A percentile compares a stretch with the other conserved stretches of the same genome.
Conservation (phyloP, 2,888 invertebrate genomes). For the Keiferia lycopersicella region DNA sequence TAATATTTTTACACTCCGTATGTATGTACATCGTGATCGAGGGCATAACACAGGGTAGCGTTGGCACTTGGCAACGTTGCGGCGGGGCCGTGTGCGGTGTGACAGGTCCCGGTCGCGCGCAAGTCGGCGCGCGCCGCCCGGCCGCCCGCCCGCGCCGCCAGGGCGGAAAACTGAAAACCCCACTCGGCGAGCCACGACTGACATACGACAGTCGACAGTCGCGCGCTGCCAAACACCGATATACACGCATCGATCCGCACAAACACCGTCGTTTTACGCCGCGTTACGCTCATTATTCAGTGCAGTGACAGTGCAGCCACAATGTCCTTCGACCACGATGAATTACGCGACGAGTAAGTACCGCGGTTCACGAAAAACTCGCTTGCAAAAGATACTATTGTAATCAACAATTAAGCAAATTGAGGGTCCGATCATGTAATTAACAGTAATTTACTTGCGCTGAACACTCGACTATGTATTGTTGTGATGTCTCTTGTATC, state of each 20-base stretch:
- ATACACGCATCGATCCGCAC: conserved; percentile 60
- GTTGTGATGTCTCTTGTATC: not conserved
- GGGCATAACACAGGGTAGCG: not conserved
- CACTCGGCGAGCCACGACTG: conserved; percentile 34
- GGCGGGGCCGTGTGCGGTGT: not conserved
- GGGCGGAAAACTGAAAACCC: conserved; percentile 60
- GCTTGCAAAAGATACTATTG: not conserved
- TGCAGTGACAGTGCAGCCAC: conserved; percentile 51
- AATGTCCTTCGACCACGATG: conserved; percentile 84
- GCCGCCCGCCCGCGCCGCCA: conserved; percentile 51
- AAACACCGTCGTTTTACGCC: conserved; percentile 16
- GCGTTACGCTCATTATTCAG: conserved; percentile 12
- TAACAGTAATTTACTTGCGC: conserved; percentile 22
- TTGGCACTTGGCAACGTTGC: conserved; percentile 15
- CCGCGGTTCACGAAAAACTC: not conserved
- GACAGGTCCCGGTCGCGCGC: conserved; percentile 41
- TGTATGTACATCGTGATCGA: not conserved
- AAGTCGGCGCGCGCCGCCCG: conserved; percentile 37
- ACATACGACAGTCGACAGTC: conserved; percentile 49
- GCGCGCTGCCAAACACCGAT: conserved; percentile 51
- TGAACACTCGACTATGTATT: not conserved
- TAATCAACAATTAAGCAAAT: conserved; percentile 6
- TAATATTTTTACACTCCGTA: no score
- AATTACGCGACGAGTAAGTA: conserved; percentile 87
- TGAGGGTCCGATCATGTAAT: conserved; percentile 7